phyloP scores from a whole-genome alignment of 2,113 vertebrate species.

The Hyperopisus bebe region DNA sequence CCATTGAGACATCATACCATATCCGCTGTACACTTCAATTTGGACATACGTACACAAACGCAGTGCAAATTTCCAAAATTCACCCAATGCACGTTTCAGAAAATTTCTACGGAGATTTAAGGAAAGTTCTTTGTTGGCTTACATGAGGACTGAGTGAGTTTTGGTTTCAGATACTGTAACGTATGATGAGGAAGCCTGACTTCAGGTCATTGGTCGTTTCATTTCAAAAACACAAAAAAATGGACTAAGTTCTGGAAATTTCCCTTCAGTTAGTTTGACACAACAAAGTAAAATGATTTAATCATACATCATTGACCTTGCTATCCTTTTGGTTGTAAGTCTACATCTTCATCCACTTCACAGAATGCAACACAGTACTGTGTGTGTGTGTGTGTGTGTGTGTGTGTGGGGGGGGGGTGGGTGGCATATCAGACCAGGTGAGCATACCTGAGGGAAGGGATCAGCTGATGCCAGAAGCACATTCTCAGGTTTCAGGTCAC shows the following conservation, averaged over 20 bases:
- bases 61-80: neutral
- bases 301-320: neutral
- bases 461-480: constrained; percentile 81
- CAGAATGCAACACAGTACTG: neutral
- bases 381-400: neutral
- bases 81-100: no score
- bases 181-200: neutral
- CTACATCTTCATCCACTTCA: neutral
- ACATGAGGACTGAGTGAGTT: no score
- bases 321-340: neutral
- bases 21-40: neutral
- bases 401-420: neutral
- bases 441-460: constrained; percentile 74
- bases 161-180: no score
- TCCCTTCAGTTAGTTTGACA: no score
- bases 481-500: constrained; percentile 85
- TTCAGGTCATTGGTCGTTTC: neutral
- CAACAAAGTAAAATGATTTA: neutral
- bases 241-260: no score
- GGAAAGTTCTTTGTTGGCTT: no score
- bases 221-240: no score
- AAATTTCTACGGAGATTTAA: no score
- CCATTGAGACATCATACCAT: neutral
- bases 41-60: neutral
- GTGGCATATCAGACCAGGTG: neutral